Percentiles rank a stretch among this genome's conserved stretches.
phyloP scores from a whole-genome alignment of 2,113 vertebrate species.

The Pampusana beccarii region DNA sequence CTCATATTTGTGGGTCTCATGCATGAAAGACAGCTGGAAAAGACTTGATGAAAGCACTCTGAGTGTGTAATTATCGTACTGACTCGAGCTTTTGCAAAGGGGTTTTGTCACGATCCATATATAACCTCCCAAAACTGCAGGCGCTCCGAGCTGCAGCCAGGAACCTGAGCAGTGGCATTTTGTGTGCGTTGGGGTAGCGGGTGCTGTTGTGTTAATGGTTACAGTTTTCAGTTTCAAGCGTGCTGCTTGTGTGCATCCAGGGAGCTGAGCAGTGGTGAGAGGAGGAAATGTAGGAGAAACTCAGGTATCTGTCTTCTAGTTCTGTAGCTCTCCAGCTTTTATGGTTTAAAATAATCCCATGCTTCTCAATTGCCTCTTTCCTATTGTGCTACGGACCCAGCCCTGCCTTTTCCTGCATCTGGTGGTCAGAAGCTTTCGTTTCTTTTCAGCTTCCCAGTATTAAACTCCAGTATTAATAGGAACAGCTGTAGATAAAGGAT shows the following conservation, averaged over 20 bases:
- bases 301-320: not conserved
- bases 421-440: constrained; percentile 28
- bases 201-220: not conserved
- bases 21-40: constrained; percentile 27
- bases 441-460: not conserved
- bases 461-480: not conserved
- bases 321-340: not conserved
- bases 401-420: constrained; percentile 31
- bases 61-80: constrained; percentile 22
- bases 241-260: not conserved
- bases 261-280: not conserved
- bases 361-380: not conserved
- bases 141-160: not conserved
- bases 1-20: constrained; percentile 10
- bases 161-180: constrained; percentile 13
- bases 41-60: not conserved
- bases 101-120: constrained; percentile 38
- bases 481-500: not conserved
- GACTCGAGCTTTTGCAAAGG: constrained; percentile 3
- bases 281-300: not conserved
- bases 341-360: not conserved
- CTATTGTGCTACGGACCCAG: not conserved
- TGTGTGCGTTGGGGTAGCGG: not conserved
- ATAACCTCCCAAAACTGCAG: not conserved
- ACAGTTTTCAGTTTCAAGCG: not conserved